Evolutionary conservation across 2,113 vertebrate species (phyloP), one percentile per base, ranked within the genome.

Genomic region (Sander lucioperca): DNA sequence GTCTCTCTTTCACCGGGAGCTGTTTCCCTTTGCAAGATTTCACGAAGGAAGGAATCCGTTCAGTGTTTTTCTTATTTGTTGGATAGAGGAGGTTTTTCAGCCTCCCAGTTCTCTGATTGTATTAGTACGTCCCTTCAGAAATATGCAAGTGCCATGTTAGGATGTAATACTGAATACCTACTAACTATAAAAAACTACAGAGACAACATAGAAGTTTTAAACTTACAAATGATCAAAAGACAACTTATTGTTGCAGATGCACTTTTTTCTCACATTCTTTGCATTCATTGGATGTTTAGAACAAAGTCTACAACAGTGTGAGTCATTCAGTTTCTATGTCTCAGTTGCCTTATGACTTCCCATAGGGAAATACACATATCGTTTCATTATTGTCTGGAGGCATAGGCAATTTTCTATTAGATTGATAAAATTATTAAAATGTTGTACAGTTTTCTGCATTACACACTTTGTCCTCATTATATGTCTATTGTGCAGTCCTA

Each of bases 61-160:
- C 19, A 21, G 64, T 45, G 48, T 79, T 81, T 63, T 82, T 79
- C 36, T 68, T 33, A 21, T 76, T 63, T 63, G 54, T 58, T 48
- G n/a, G 27, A 39, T 27, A 11, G 23, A 77, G 62, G 13, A 23
- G 3, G 10, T 33, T 85, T 76, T 48, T 59, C 54, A 66, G 27
- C 65, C 64, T 79, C 56, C n/a, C 23, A 48, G 6, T 69, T 77
- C 53, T 61, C 39, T 74, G 23, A 62, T 77, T 79, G 58, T 39
- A 61, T 72, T 27, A 18, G 23, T 51, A 54, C 11, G 43, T 85
- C 68, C 30, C 39, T 74, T 62, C 73, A 72, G 65, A 67, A 68
- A 76, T 15, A 74, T 39, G 61, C 47, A 82, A 61, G 93, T 94
- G 95, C 94, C 93, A 93, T 88, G 73, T 86, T 82, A 71, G 82